phyloP scores from a whole-genome alignment of 2,888 invertebrate genomes.

The Eumacrocentrus americanus region DNA sequence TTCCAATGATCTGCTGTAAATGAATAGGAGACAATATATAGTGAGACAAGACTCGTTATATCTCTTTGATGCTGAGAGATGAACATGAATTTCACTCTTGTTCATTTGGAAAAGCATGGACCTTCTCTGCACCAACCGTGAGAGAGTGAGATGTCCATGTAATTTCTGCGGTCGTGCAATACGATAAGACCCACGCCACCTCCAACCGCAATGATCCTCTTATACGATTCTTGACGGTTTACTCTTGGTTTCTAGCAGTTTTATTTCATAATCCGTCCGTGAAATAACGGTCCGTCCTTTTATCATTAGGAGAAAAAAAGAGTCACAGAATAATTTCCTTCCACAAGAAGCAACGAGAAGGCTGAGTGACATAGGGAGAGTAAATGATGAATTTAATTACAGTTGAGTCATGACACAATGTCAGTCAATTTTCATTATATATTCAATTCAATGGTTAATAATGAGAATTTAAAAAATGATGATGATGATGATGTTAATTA shows the following conservation, averaged over 20 bases:
- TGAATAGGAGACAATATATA: too few relatives aligned
- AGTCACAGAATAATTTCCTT: background rate
- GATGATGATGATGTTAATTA: too few relatives aligned
- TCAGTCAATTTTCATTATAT: too few relatives aligned
- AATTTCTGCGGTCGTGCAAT: constrained; percentile 32
- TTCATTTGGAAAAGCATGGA: too few relatives aligned
- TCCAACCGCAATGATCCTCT: constrained; percentile 30
- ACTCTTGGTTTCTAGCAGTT: constrained; percentile 4
- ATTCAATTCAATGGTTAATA: too few relatives aligned
- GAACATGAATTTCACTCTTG: too few relatives aligned
- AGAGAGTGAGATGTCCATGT: constrained; percentile 8
- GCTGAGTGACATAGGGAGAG: background rate
- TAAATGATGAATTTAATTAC: background rate
- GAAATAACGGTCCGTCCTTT: constrained; percentile 22
- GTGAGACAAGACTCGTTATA: too few relatives aligned
- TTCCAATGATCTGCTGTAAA: too few relatives aligned
- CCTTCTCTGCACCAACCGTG: too few relatives aligned
- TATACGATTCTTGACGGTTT: constrained; percentile 10
- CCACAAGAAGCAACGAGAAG: background rate
- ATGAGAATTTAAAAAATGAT: background rate
- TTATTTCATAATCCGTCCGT: constrained; percentile 19
- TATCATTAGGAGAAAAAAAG: background rate
- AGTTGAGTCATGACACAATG: too few relatives aligned
- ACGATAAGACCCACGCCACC: constrained; percentile 24
- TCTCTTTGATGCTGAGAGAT: too few relatives aligned